Evolutionary conservation across 2,797 vertebrate species (phyloP).

Genomic region (Arnoldichthys spilopterus): DNA sequence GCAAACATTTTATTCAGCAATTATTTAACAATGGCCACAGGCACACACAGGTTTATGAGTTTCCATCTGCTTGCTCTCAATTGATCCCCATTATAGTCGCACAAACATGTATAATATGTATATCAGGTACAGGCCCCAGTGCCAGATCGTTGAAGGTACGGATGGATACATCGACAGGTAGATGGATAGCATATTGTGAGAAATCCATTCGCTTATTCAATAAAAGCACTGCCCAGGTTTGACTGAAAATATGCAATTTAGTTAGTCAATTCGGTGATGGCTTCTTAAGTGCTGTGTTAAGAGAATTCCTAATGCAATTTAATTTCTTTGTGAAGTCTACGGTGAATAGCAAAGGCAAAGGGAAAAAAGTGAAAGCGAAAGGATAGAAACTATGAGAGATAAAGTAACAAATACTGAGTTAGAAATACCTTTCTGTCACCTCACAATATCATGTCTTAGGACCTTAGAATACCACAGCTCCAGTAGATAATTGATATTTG

Average conservation of each 20-base stretch:
- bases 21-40: slow-evolving; percentile 49
- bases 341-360: slow-evolving; percentile 36
- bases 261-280: slow-evolving; percentile 49
- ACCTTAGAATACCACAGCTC: background rate
- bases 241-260: slow-evolving; percentile 68
- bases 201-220: slow-evolving; percentile 78
- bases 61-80: slow-evolving; percentile 71
- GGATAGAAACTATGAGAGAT: slow-evolving; percentile 23
- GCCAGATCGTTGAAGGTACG: slow-evolving; percentile 76
- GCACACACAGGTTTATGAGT: slow-evolving; percentile 54
- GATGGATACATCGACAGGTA: slow-evolving; percentile 83
- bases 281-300: slow-evolving; percentile 49
- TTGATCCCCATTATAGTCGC: slow-evolving; percentile 80
- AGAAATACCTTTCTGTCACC: slow-evolving; percentile 8
- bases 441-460: slow-evolving; percentile 15
- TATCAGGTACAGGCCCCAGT: slow-evolving; percentile 67
- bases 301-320: slow-evolving; percentile 53
- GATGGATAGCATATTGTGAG: slow-evolving; percentile 81
- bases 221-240: slow-evolving; percentile 77
- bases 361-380: slow-evolving; percentile 10
- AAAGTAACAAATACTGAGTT: background rate
- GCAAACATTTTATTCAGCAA: slow-evolving; percentile 51
- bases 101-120: slow-evolving; percentile 77
- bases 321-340: slow-evolving; percentile 47
- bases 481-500: background rate